These are phyloP conservation scores for human DNA, from an alignment of 2,113 vertebrate species.

Conservation along the genomic window GRCh38 chr5:146250501-146251000, in stretches of 20 bases:
- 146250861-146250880: too few relatives aligned
- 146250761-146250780: neutral
- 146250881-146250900: too few relatives aligned
- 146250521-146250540: neutral
- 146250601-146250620: conserved; percentile 50
- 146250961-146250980: too few relatives aligned
- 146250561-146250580: conserved; percentile 14
- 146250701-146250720: neutral
- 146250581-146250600: conserved; percentile 25
- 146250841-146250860: too few relatives aligned
- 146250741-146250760: neutral
- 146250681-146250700: conserved; percentile 26
- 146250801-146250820: too few relatives aligned
- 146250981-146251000: too few relatives aligned
- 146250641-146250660: neutral
- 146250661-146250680: neutral
- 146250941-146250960: too few relatives aligned
- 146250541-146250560: conserved; percentile 18
- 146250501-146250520: conserved; percentile 10
- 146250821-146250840: too few relatives aligned
- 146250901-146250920: too few relatives aligned
- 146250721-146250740: neutral
- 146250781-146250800: too few relatives aligned
- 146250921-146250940: too few relatives aligned
- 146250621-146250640: neutral